Percentiles rank a stretch among this genome's conserved stretches.
These are phyloP conservation scores for Pygmarrhopalites habei DNA, from an alignment of 1,140 invertebrate genomes.

Conservation along the genomic window DNA sequence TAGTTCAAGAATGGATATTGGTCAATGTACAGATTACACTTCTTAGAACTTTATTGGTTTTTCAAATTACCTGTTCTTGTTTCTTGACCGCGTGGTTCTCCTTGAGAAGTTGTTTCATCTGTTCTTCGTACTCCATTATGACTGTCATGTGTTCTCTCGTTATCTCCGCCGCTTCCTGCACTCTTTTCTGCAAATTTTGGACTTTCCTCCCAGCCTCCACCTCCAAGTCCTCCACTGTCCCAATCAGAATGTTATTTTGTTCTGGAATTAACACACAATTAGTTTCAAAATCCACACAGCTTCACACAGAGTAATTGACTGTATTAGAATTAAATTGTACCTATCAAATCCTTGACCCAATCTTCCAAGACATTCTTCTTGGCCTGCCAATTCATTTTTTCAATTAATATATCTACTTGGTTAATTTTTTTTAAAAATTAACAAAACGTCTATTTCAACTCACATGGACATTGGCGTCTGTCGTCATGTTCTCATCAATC, in stretches of 20 bases:
- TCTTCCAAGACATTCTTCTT: slow-evolving; percentile 20
- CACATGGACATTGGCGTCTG: no score
- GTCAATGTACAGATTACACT: no score
- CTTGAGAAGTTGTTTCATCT: slow-evolving; percentile 25
- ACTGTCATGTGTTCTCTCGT: slow-evolving; percentile 31
- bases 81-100: slow-evolving; percentile 9
- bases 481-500: slow-evolving; percentile 7
- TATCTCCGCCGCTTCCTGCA: slow-evolving; percentile 24
- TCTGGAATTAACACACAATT: no score
- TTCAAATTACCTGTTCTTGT: slow-evolving; percentile 15
- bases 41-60: no score
- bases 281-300: no score
- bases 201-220: slow-evolving; percentile 31
- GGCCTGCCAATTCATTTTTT: no score
- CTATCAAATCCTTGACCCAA: slow-evolving; percentile 21
- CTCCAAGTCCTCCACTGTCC: slow-evolving; percentile 33
- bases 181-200: slow-evolving; percentile 23
- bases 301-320: no score
- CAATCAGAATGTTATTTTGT: slow-evolving; percentile 22
- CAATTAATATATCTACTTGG: no score
- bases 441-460: no score
- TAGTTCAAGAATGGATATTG: no score
- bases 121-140: slow-evolving; percentile 34
- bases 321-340: no score
- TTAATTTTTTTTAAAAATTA: no score